Evolutionary conservation across 2,888 invertebrate genomes (phyloP).

Genomic region (Lobophora halterata): DNA sequence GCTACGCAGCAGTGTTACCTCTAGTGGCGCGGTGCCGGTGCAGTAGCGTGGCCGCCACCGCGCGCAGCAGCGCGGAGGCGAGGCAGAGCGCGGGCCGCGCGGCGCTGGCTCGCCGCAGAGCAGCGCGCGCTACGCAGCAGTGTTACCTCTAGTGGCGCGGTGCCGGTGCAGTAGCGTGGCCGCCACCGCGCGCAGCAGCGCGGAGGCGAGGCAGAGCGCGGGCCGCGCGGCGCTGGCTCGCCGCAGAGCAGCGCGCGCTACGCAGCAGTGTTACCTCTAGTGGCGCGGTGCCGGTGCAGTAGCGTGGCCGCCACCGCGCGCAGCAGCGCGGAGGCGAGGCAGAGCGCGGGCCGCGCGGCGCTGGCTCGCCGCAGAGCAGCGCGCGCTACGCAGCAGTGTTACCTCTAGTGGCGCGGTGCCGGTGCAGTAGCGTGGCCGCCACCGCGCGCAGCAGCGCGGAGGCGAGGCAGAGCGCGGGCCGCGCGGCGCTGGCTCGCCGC

Average conservation of each 20-base stretch:
- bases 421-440: no score
- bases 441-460: no score
- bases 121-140: constrained; percentile 85
- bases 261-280: constrained; percentile 11
- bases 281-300: constrained; percentile 88
- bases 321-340: constrained; percentile 69
- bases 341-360: constrained; percentile 77
- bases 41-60: constrained; percentile 88
- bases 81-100: constrained; percentile 68
- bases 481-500: no score
- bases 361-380: constrained; percentile 87
- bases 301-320: constrained; percentile 87
- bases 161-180: constrained; percentile 92
- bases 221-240: constrained; percentile 83
- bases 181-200: constrained; percentile 80
- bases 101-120: constrained; percentile 87
- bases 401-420: no score
- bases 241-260: constrained; percentile 90
- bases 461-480: no score
- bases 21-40: constrained; percentile 86
- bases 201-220: constrained; percentile 63
- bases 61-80: constrained; percentile 68
- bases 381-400: no score
- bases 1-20: constrained; percentile 52
- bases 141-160: constrained; percentile 65